phyloP scores from a whole-genome alignment of 2,113 vertebrate genomes.

The Thymallus thymallus region DNA sequence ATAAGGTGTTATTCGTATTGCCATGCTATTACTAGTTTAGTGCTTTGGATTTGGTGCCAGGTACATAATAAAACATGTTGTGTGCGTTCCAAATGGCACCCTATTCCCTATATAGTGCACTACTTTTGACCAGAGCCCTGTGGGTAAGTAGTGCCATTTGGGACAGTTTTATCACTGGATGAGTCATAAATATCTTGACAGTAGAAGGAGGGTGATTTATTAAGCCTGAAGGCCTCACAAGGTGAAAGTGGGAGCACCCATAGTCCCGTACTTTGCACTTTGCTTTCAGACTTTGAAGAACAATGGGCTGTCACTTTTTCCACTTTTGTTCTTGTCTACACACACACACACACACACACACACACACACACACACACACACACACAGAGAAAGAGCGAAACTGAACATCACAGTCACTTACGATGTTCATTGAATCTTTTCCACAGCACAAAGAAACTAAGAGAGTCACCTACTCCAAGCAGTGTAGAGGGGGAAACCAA shows the following conservation, averaged over 20 bases:
- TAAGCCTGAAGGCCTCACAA: neutral
- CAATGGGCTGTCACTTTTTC: constrained; percentile 3
- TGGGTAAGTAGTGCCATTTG: neutral
- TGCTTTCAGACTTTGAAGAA: constrained; percentile 10
- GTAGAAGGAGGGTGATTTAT: neutral
- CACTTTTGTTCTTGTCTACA: neutral
- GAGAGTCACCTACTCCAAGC: constrained; percentile 47
- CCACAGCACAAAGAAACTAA: constrained; percentile 68
- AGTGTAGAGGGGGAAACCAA: constrained; percentile 48
- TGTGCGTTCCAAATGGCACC: too few species aligned
- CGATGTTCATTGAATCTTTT: constrained; percentile 21
- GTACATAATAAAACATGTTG: neutral
- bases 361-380: neutral
- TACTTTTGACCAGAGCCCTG: too few species aligned
- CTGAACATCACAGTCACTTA: neutral
- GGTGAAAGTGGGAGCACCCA: constrained; percentile 4
- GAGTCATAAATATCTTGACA: constrained; percentile 4
- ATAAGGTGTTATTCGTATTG: neutral
- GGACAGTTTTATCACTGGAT: neutral
- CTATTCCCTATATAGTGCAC: too few species aligned
- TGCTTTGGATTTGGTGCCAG: neutral
- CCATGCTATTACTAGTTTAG: constrained; percentile 8
- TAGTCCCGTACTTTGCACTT: neutral
- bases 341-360: neutral
- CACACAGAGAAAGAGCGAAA: neutral